Percentiles rank a stretch among this genome's conserved stretches.
phyloP scores from a whole-genome alignment of 1,140 invertebrate genomes.

The Brachionus calyciflorus region DNA sequence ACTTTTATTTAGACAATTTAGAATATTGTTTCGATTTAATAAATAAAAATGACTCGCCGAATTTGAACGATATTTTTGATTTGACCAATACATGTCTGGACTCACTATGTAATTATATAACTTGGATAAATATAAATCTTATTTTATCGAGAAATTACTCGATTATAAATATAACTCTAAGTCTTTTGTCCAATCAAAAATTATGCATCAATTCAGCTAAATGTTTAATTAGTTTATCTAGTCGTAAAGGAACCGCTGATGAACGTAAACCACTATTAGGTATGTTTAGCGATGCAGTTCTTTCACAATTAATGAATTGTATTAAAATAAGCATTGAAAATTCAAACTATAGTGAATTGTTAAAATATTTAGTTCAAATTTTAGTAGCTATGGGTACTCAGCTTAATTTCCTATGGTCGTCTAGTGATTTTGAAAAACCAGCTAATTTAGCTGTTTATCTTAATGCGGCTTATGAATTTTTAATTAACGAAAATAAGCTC shows the following conservation, averaged over 20 bases:
- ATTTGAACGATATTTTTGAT: not conserved
- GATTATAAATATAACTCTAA: slow-evolving; percentile 23
- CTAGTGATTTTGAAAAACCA: slow-evolving; percentile 2
- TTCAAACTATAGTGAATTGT: not conserved
- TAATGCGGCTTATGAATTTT: slow-evolving; percentile 9
- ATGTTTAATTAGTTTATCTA: slow-evolving; percentile 8
- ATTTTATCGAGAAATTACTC: not conserved
- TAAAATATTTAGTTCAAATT: slow-evolving; percentile 23
- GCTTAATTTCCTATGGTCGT: slow-evolving; percentile 6
- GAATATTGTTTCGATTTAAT: slow-evolving; percentile 8
- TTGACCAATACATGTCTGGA: slow-evolving; percentile 22
- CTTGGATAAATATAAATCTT: slow-evolving; percentile 33
- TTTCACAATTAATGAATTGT: slow-evolving; percentile 22
- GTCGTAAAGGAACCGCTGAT: slow-evolving; percentile 8
- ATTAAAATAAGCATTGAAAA: slow-evolving; percentile 34
- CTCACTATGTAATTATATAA: slow-evolving; percentile 21
- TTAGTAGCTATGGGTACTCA: slow-evolving; percentile 24
- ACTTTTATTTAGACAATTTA: not conserved
- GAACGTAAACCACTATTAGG: slow-evolving; percentile 13
- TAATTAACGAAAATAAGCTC: slow-evolving; percentile 13
- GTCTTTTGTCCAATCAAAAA: not conserved
- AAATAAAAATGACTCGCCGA: not conserved
- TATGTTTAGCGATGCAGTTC: slow-evolving; percentile 34
- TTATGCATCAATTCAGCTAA: slow-evolving; percentile 18
- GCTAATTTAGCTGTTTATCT: not conserved